Evolutionary conservation across 2,113 vertebrate species (phyloP).

Genomic region (Anser brachyrhynchus): DNA sequence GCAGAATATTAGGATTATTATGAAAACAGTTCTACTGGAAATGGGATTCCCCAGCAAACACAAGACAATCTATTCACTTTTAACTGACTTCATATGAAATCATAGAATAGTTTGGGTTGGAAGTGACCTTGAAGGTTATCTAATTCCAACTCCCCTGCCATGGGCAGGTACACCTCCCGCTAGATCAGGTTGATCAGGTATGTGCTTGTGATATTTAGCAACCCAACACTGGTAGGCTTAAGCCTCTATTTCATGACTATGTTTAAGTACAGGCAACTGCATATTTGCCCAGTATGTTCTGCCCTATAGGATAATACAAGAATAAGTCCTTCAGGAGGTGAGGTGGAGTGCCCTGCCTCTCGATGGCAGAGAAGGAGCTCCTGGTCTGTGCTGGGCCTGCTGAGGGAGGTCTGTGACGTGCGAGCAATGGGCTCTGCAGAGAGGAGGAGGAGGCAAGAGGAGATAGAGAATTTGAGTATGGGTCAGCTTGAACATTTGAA

Average conservation of each 20-base stretch:
- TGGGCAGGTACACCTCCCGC: no score
- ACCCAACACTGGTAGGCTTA: not conserved
- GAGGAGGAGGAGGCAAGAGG: not conserved
- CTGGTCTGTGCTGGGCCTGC: not conserved
- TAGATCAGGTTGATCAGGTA: no score
- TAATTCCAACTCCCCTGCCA: no score
- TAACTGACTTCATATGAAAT: not conserved
- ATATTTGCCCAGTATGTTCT: not conserved
- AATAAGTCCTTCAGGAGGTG: accelerated
- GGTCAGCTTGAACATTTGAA: not conserved
- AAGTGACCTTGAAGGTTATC: no score
- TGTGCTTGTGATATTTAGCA: not conserved
- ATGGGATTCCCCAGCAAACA: not conserved
- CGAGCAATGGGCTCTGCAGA: not conserved
- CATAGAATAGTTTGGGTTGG: no score
- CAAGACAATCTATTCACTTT: not conserved
- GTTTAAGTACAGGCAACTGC: not conserved
- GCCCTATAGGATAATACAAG: not conserved
- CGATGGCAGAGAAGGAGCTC: accelerated
- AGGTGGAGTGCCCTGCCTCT: accelerated
- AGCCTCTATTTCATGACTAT: not conserved
- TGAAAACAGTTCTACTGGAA: not conserved
- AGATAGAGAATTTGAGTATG: no score
- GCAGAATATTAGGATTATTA: not conserved
- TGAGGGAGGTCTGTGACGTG: accelerated